Conservation (phyloP, 2,888 invertebrate species). For the Beris morrisii region DNA sequence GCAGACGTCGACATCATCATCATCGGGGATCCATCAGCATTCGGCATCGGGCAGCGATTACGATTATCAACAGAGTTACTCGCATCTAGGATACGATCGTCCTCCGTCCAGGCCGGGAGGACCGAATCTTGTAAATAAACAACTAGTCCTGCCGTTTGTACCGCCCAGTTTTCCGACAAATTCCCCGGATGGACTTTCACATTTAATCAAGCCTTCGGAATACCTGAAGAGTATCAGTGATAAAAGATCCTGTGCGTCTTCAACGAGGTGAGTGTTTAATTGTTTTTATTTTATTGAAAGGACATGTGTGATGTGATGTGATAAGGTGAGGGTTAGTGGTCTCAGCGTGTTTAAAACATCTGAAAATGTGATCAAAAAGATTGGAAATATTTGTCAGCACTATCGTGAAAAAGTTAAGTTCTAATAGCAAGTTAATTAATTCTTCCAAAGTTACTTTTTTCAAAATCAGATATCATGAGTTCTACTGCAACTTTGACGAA, state of each 20-base stretch:
- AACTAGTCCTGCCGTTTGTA: conserved; percentile 84
- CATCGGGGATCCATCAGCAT: conserved; percentile 40
- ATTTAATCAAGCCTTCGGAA: conserved; percentile 89
- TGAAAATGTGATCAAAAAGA: too few species aligned
- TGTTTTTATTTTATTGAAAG: background rate
- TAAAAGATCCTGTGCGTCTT: conserved; percentile 59
- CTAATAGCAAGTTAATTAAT: too few species aligned
- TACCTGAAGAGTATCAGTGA: conserved; percentile 83
- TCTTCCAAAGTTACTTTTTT: too few species aligned
- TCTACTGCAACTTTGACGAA: too few species aligned
- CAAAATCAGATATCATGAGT: too few species aligned
- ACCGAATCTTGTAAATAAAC: conserved; percentile 78
- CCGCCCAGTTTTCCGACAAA: conserved; percentile 84
- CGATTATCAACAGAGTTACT: conserved; percentile 52
- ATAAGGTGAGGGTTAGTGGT: background rate
- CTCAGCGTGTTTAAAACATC: background rate
- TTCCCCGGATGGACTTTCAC: conserved; percentile 71
- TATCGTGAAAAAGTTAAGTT: too few species aligned
- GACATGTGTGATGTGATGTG: background rate
- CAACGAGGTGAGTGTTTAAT: conserved; percentile 53
- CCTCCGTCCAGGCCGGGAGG: conserved; percentile 49
- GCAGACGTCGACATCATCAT: conserved; percentile 39
- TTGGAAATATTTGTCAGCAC: too few species aligned
- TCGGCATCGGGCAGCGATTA: conserved; percentile 30
- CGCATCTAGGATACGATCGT: conserved; percentile 42